Evolutionary conservation across 2,888 invertebrate species (phyloP), one percentile per base, ranked within the genome.

Genomic region (Biston betularia): DNA sequence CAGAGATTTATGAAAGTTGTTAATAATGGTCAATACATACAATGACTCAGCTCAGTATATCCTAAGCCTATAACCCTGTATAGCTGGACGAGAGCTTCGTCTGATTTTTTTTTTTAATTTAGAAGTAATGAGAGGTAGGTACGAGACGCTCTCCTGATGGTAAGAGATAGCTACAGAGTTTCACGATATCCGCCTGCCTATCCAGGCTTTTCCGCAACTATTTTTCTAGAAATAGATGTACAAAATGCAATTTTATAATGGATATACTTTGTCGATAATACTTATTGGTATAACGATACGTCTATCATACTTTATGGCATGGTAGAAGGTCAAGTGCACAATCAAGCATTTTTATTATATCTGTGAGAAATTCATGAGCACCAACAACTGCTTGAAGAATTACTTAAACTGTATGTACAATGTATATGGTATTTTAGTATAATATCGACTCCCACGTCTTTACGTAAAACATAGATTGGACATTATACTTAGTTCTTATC

Each of bases 241-340:
- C 54, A 14, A 11, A 57, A 57, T 34, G 46, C 8, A 12, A 50
- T 72, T 58, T 67, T 48, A 49, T 65, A 68, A 69, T 11, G 49
- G 15, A 46, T n/a, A 42, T 11, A 42, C 0, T n/a, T 9, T 38
- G 38, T 38, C 6, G 9, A 0, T 9, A 38, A 38, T 38, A 38
- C 38, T 6, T 6, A 9, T 6, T 15, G 8, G 34, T 53, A 14
- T 7, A 38, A 42, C 34, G n/a, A 35, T 24, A 9, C 38, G 24
- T 48, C 15, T 15, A 64, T 50, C 15, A 40, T 34, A 49, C 24
- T 38, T 24, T 24, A 57, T 65, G 66, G 52, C 52, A 50, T 44
- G 7, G 52, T 12, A 56, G 59, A 68, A 72, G 72, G 72, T 70
- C 55, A 14, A 42, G 50, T 61, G 49, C 15, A 54, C 58, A 60